Conservation (phyloP, 2,113 vertebrate species). For the Clarias magur region DNA sequence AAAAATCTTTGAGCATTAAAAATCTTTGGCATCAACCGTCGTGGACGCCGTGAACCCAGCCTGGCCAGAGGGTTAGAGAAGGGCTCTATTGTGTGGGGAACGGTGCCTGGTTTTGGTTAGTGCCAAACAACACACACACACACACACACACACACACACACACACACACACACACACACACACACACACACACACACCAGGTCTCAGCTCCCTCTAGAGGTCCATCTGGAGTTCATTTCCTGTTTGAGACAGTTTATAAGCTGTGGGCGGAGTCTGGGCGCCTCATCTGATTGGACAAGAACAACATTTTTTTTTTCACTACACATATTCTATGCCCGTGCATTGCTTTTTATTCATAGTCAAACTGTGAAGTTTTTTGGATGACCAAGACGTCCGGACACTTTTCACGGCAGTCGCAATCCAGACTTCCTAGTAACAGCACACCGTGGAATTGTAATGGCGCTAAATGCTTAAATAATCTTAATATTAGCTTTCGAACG, state of each 20-base stretch:
- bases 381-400: background rate
- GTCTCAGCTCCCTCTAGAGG: slow-evolving; percentile 75
- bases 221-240: slow-evolving; percentile 82
- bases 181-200: slow-evolving; percentile 57
- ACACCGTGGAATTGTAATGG: slow-evolving; percentile 43
- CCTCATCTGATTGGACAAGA: slow-evolving; percentile 66
- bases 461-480: slow-evolving; percentile 41
- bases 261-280: slow-evolving; percentile 67
- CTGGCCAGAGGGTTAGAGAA: slow-evolving; percentile 66
- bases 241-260: slow-evolving; percentile 63
- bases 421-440: background rate
- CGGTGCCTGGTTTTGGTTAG: slow-evolving; percentile 74
- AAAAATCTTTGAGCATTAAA: background rate
- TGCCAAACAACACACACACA: slow-evolving; percentile 58
- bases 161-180: slow-evolving; percentile 52
- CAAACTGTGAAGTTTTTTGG: background rate
- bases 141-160: slow-evolving; percentile 58
- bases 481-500: slow-evolving; percentile 58
- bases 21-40: slow-evolving; percentile 22
- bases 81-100: slow-evolving; percentile 71
- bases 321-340: background rate
- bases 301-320: background rate
- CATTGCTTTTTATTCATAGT: background rate
- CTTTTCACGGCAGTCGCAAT: background rate
- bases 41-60: slow-evolving; percentile 42